Evolutionary conservation across 2,113 vertebrate species (phyloP).

Genomic region (Gadus macrocephalus): DNA sequence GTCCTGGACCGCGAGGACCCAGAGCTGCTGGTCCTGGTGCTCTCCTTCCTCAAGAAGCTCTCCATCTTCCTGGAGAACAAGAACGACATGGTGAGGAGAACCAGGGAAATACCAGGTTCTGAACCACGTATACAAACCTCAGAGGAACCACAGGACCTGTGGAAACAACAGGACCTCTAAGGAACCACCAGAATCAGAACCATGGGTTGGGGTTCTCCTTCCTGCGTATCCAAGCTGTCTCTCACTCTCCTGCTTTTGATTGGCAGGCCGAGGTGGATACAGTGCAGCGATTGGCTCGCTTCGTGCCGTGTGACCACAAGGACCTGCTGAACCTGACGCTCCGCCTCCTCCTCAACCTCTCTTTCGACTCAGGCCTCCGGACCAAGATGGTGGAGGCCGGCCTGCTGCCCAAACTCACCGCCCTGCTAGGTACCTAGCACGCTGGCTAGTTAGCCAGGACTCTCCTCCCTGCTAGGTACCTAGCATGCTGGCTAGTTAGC

Average conservation of each 20-base stretch:
- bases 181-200: no score
- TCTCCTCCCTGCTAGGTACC: no score
- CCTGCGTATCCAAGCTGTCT: background rate
- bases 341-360: constrained; percentile 89
- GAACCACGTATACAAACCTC: no score
- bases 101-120: no score
- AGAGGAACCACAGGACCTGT: no score
- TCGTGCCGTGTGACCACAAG: constrained; percentile 95
- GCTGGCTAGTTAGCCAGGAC: no score
- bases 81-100: constrained; percentile 89
- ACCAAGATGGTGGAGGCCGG: constrained; percentile 97
- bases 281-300: constrained; percentile 83
- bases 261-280: constrained; percentile 90
- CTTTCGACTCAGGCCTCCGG: constrained; percentile 93
- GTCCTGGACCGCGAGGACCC: constrained; percentile 88
- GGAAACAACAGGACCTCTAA: no score
- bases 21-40: constrained; percentile 90
- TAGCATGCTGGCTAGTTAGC: no score
- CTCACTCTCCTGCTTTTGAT: background rate
- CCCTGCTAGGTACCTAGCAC: constrained; percentile 78
- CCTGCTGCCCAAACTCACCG: constrained; percentile 88
- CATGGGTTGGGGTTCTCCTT: background rate
- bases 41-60: constrained; percentile 96
- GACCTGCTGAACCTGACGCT: constrained; percentile 91
- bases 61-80: constrained; percentile 98